phyloP scores from a whole-genome alignment of 2,797 vertebrate genomes.

The Acipenser transmontanus region DNA sequence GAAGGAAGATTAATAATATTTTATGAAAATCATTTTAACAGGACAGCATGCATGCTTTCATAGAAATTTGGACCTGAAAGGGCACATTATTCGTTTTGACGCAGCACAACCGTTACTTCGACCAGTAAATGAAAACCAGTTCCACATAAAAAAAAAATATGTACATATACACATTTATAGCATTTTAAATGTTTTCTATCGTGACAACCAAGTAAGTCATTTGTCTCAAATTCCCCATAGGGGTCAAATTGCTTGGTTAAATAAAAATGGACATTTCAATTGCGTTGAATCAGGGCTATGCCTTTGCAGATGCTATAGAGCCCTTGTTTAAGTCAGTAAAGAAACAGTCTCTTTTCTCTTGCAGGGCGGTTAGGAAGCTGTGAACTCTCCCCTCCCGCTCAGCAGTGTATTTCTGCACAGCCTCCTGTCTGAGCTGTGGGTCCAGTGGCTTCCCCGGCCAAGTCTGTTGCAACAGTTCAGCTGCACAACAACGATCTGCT shows the following conservation, averaged over 20 bases:
- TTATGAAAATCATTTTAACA: too few relatives aligned
- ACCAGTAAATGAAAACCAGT: too few relatives aligned
- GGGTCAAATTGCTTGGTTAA: conserved; percentile 51
- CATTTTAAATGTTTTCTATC: too few relatives aligned
- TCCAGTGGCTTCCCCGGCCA: conserved; percentile 62
- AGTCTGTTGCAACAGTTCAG: conserved; percentile 67
- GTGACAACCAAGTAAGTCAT: conserved; percentile 43
- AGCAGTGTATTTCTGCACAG: conserved; percentile 62
- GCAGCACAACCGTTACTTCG: too few relatives aligned
- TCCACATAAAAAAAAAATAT: too few relatives aligned
- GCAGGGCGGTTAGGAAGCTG: conserved; percentile 75
- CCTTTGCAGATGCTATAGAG: not conserved
- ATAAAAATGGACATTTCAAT: conserved; percentile 23
- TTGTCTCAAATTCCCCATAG: conserved; percentile 62
- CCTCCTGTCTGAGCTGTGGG: conserved; percentile 56
- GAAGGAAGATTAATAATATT: too few relatives aligned
- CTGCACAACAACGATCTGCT: conserved; percentile 70
- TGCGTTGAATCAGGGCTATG: not conserved
- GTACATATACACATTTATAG: too few relatives aligned
- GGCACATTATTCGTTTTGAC: too few relatives aligned
- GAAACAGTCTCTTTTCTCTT: conserved; percentile 76
- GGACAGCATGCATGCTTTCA: too few relatives aligned
- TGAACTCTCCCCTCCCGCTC: conserved; percentile 76
- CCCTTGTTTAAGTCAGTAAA: conserved; percentile 42
- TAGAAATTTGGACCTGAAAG: too few relatives aligned